Evolutionary conservation across 1,140 invertebrate genomes (phyloP), one percentile per base, ranked within the genome.

Genomic region (Nephila pilipes): DNA sequence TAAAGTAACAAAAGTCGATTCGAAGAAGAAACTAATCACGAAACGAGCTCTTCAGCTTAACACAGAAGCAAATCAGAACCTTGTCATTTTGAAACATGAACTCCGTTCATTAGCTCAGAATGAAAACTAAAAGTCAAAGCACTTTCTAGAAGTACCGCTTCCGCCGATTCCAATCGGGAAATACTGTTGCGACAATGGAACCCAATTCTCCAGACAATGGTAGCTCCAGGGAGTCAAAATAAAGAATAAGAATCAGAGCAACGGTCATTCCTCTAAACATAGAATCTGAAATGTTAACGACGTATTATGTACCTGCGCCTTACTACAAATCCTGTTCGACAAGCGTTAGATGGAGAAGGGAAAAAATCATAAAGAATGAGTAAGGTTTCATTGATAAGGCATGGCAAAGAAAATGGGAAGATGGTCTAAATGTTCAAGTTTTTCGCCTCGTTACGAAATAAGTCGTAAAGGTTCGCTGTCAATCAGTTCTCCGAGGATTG

Each of bases 251-350:
- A 81, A 81, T n/a, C 38, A 18, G 20, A 25, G 16, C 36, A 81
- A 20, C 32, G 79, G 79, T 81, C 79, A 81, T 81, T 81, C 36
- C 38, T 81, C 79, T 46, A 81, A 81, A 46, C 36, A 22, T 81
- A 81, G 79, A 81, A 81, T 46, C n/a, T 3, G 36, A 81, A n/a
- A 81, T 18, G 18, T 81, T 81, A 81, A 81, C n/a, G 79, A 81
- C 25, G 36, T 54, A 46, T 75, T 75, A 75, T 60, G 58, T 60
- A 16, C 58, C 58, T 60, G 58, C 20, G 22, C 58, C 58, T 32
- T 32, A 69, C 65, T 69, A 69, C 65, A 69, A 69, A 29, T 29
- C 29, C 12, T 18, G 20, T 81, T 54, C 25, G 69, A 16, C 14
- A 75, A 16, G n/a, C 69, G n/a, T n/a, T 75, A 75, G 18, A 81